Base-by-base conservation (phyloP, 2,113 vertebrate species). In the Fulmarus glacialis region DNA sequence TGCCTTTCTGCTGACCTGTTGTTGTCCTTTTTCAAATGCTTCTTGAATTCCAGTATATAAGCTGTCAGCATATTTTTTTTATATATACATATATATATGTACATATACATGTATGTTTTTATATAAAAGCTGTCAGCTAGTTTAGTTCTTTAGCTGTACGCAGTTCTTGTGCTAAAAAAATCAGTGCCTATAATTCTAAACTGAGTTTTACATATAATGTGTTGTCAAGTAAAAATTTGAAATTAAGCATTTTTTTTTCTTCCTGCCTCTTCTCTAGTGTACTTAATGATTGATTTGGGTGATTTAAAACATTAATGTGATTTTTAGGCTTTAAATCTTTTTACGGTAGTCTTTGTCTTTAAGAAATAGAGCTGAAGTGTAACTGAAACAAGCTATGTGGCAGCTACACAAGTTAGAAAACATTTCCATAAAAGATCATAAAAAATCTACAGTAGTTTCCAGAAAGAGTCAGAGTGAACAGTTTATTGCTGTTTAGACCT, bases 391-490 rank as follows among this genome's bases (percentile, higher is more conserved):
- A 94, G 79, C 36, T 38, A 15, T 91, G 82, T 80, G 92, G 82
- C 89, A 93, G 93, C 93, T 75, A 68, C 82, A 92, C 55, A 24
- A 83, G 85, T 82, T 75, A 81, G 87, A 93, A 96, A 96, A 96
- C 85, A 73, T 95, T 96, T 92, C 95, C 97, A 96, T 96, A 93
- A 96, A 94, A 87, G 96, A 97, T 94, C 93, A 89, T 95, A 90
- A 97, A 95, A 89, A 67, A 50, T 45, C n/a, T 82, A 6, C 89
- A 82, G 80, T 86, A 90, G 75, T 97, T 96, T 89, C 94, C 88
- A 96, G 87, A 89, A 93, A 60, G 89, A 94, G 56, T 70, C 64
- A 53, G 53, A 87, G 86, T 48, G 89, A 97, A 13, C 90, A 70
- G 56, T 91, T 96, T 42, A 91, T 68, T 96, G 94, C 87, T 92